phyloP scores from a whole-genome alignment of 1,140 invertebrate species.

The Episyrphus balteatus region DNA sequence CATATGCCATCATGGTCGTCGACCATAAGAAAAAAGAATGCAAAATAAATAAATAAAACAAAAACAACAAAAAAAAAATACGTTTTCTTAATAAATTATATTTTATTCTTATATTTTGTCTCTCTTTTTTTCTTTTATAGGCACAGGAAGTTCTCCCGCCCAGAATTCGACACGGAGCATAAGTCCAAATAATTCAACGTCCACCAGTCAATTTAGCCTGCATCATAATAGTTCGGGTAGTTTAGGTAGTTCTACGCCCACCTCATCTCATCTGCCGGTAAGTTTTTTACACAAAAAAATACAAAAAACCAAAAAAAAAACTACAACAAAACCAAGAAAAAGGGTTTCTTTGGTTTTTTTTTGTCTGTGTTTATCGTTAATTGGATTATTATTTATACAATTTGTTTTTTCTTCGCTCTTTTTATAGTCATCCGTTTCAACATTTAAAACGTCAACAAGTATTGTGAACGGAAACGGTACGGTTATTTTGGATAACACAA shows the following conservation, averaged over 20 bases:
- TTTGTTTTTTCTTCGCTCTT: slow-evolving; percentile 3
- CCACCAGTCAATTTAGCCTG: slow-evolving; percentile 35
- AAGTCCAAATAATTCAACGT: slow-evolving; percentile 36
- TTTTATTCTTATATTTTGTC: background rate
- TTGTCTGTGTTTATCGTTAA: background rate
- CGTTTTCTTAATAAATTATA: no score
- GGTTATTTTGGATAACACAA: slow-evolving; percentile 43
- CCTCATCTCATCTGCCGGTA: slow-evolving; percentile 34
- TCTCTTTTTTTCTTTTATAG: slow-evolving; percentile 13
- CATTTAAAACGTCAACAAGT: slow-evolving; percentile 35
- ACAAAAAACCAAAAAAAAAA: no score
- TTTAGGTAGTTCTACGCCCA: slow-evolving; percentile 35
- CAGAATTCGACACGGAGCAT: slow-evolving; percentile 38
- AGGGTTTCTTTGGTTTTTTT: background rate
- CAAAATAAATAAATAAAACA: no score
- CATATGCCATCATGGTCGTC: no score
- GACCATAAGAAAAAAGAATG: no score
- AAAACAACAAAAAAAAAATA: no score
- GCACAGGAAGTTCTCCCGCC: slow-evolving; percentile 37
- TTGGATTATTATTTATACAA: background rate
- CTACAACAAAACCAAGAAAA: no score
- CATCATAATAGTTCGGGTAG: slow-evolving; percentile 36
- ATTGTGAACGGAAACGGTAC: slow-evolving; percentile 31
- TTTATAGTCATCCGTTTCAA: slow-evolving; percentile 32
- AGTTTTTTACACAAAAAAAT: background rate